These are phyloP conservation scores for Sarcophaga variegata DNA, from an alignment of 2,888 invertebrate species.

Conservation along the genomic window DNA sequence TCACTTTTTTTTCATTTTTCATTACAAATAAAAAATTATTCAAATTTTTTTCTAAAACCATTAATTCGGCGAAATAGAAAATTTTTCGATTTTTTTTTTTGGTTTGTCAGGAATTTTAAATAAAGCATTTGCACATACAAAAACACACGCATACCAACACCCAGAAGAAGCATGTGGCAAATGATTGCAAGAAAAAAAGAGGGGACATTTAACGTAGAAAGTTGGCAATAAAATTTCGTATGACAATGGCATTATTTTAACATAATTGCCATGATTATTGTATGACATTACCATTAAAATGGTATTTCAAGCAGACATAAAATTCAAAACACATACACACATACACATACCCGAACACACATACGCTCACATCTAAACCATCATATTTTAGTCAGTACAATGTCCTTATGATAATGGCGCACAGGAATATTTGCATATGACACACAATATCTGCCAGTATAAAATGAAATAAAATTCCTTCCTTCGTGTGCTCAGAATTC, in stretches of 20 bases:
- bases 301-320: conserved; percentile 29
- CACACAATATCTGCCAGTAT: conserved; percentile 11
- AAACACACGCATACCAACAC: background rate
- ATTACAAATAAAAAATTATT: background rate
- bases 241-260: conserved; percentile 66
- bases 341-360: background rate
- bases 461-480: background rate
- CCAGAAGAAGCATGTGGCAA: background rate
- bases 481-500: background rate
- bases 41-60: background rate
- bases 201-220: conserved; percentile 17
- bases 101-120: too few relatives aligned
- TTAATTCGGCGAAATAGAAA: background rate
- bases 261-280: conserved; percentile 68
- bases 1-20: background rate
- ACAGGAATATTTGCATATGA: conserved; percentile 42
- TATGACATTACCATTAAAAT: conserved; percentile 56
- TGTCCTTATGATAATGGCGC: conserved; percentile 6
- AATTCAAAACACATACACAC: background rate
- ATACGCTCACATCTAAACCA: background rate
- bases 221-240: conserved; percentile 60
- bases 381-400: background rate
- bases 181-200: background rate
- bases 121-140: background rate
- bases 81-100: background rate